Evolutionary conservation across 2,797 vertebrate species (phyloP).

Genomic region (Syngnathus acus): DNA sequence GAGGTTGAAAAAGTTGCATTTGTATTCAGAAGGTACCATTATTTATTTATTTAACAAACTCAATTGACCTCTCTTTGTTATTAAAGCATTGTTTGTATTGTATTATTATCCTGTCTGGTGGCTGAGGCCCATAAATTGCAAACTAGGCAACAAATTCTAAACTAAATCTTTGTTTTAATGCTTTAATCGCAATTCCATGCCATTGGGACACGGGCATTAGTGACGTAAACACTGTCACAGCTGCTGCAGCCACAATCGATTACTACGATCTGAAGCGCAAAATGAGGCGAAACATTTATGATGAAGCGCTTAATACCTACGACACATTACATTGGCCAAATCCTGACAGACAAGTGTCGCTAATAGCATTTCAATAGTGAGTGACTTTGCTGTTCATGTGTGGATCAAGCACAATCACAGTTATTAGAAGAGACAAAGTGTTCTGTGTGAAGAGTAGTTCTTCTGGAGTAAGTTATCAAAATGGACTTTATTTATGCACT

Average conservation of each 20-base stretch:
- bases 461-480: not conserved
- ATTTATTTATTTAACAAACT: not conserved
- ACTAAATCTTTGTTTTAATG: not conserved
- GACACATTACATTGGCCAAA: not conserved
- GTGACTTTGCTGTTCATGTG: not conserved
- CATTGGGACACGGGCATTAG: conserved; percentile 11
- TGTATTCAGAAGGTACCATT: not conserved
- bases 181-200: conserved; percentile 12
- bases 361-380: not conserved
- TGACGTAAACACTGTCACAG: conserved; percentile 26
- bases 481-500: no score
- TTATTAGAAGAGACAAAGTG: not conserved
- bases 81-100: not conserved
- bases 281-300: not conserved
- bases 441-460: not conserved
- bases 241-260: conserved; percentile 18
- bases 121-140: not conserved
- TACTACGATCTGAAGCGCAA: not conserved
- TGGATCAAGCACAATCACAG: not conserved
- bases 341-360: not conserved
- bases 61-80: not conserved
- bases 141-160: not conserved
- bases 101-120: not conserved
- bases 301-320: not conserved
- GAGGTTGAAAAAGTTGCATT: not conserved